phyloP scores from a whole-genome alignment of 2,113 vertebrate genomes.

The Pterocles burchelli region DNA sequence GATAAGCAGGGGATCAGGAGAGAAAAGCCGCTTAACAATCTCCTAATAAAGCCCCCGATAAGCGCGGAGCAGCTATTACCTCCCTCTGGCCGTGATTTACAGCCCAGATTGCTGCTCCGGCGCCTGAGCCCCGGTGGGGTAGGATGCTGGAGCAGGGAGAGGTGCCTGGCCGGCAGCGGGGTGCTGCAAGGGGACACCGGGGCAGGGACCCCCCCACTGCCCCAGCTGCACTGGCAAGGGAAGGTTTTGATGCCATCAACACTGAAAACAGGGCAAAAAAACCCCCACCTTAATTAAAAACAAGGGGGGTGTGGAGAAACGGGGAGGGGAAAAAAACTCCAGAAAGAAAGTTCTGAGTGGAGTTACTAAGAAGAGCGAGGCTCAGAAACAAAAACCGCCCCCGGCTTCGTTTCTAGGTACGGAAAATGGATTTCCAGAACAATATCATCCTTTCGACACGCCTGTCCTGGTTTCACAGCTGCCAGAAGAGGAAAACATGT shows the following conservation, averaged over 20 bases:
- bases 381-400: neutral
- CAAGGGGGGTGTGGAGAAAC: no score
- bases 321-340: rapidly evolving
- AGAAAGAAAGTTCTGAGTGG: neutral
- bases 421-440: constrained; percentile 44
- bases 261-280: neutral
- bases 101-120: neutral
- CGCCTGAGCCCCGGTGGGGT: neutral
- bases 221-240: neutral
- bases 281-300: no score
- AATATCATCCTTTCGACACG: neutral
- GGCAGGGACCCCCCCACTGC: neutral
- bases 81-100: neutral
- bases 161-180: rapidly evolving
- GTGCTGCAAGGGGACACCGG: neutral
- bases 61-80: neutral
- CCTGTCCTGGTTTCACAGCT: constrained; percentile 23
- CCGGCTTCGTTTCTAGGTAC: neutral
- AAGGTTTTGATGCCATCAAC: neutral
- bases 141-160: neutral
- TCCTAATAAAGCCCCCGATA: neutral
- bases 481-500: neutral
- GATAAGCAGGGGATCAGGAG: neutral
- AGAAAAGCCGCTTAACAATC: neutral
- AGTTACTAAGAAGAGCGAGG: neutral